phyloP scores from a whole-genome alignment of 2,113 vertebrate genomes.

The Anoura caudifer region DNA sequence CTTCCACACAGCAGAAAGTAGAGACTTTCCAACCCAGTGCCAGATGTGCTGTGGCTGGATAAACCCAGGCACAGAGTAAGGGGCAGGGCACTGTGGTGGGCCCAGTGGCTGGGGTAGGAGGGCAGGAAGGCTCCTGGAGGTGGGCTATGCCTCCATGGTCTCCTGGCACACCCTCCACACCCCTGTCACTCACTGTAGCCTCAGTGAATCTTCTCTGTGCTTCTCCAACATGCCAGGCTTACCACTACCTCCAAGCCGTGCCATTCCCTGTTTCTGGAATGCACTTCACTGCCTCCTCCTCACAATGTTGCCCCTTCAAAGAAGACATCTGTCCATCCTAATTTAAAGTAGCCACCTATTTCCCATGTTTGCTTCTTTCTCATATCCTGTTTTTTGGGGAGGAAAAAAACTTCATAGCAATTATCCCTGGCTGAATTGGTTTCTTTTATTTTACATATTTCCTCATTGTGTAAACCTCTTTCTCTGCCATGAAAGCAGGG shows the following conservation, averaged over 20 bases:
- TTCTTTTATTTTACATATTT: not conserved
- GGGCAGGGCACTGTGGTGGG: not conserved
- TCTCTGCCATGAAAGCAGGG: not conserved
- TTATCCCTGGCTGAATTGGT: not conserved
- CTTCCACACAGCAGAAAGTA: not conserved
- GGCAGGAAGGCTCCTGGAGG: not conserved
- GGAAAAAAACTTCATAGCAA: not conserved
- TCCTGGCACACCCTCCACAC: not conserved
- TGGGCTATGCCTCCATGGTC: not conserved
- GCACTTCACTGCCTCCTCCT: not conserved
- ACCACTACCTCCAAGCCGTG: not conserved
- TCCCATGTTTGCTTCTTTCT: not conserved
- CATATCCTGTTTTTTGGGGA: not conserved
- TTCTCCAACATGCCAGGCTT: not conserved
- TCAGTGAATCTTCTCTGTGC: not conserved
- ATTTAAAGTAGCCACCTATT: not conserved
- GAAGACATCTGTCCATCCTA: not conserved
- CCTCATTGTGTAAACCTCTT: not conserved
- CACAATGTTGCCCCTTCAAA: not conserved
- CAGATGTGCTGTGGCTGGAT: not conserved
- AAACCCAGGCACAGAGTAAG: not conserved
- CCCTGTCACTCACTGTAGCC: not conserved
- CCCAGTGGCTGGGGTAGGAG: fast-evolving
- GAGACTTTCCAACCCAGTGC: not conserved
- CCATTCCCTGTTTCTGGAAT: not conserved